phyloP scores from a whole-genome alignment of 2,113 vertebrate species.

The Fulica atra region DNA sequence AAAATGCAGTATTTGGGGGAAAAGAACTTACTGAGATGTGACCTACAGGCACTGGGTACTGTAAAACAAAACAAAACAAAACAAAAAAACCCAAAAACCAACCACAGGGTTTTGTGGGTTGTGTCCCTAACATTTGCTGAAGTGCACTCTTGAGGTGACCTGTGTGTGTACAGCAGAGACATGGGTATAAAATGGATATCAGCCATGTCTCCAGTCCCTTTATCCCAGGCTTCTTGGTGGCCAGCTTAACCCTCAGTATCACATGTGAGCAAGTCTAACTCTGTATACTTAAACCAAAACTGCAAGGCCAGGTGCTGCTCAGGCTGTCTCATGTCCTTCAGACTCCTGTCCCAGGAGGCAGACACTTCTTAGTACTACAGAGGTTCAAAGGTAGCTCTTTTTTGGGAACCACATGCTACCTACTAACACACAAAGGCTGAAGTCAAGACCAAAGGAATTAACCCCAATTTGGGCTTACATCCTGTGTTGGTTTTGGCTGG shows the following conservation, averaged over 20 bases:
- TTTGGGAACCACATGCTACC: rapidly evolving
- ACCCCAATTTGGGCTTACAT: neutral
- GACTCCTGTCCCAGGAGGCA: neutral
- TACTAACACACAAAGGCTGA: neutral
- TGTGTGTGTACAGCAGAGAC: neutral
- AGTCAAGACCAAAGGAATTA: neutral
- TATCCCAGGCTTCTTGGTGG: neutral
- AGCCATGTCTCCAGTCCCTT: neutral
- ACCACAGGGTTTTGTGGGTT: neutral
- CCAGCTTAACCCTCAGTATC: neutral
- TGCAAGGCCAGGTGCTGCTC: too few species aligned
- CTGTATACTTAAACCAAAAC: neutral
- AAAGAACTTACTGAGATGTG: neutral
- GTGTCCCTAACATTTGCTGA: neutral
- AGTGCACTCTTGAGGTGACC: neutral
- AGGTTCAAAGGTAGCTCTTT: neutral
- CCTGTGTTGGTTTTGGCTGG: neutral
- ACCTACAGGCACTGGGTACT: neutral
- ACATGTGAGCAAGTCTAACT: neutral
- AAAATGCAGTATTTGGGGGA: neutral
- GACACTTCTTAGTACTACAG: rapidly evolving
- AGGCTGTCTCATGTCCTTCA: neutral
- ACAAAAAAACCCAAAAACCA: too few species aligned
- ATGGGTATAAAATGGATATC: rapidly evolving
- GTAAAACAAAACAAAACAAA: neutral